Base-by-base conservation (phyloP, 2,113 vertebrate species). In the Limanda limanda region DNA sequence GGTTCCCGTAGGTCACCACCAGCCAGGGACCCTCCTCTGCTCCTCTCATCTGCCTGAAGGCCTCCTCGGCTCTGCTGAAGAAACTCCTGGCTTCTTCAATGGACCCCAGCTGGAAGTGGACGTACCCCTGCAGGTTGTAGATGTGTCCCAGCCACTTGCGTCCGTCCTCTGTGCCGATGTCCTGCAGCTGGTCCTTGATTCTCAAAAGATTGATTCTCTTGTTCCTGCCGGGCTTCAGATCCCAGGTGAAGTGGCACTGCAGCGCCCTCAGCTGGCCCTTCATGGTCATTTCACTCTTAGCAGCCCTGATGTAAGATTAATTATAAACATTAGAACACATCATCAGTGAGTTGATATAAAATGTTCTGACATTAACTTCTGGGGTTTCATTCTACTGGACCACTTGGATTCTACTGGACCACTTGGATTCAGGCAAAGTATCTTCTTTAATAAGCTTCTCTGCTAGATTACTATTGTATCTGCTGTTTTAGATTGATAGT, bases 191-290 rank as follows among this genome's bases (percentile, higher is more conserved):
- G 13, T 84, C 70, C 25, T 40, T 71, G 40, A 90, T 18, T 8
- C 3, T 1, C 15, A 80, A 3, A 80, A 88, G 64, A n/a, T n/a
- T n/a, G n/a, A n/a, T n/a, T n/a, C n/a, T n/a, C 15, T 17, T 37
- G 5, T 24, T 27, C 11, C 8, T 52, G 5, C 3, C 24, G 24
- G 0, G 0, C 3, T 47, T 25, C 45, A 86, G 60, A 5, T 66
- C 69, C 90, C 90, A 91, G 23, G 84, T 90, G 84, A 90, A 88
- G 76, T 91, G 90, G 37, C 87, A 82, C 74, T 88, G 58, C 55
- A 90, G 82, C 27, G 58, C 58, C 27, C 82, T 42, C 60, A 89
- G 82, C 68, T 11, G 51, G 62, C 77, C 52, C 48, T 23, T 9
- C 55, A 68, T 21, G 0, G 23, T 47, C 1, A 66, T 51, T 25